These are phyloP conservation scores for Orthonychiurus folsomi DNA, from an alignment of 2,888 invertebrate species.

Conservation along the genomic window DNA sequence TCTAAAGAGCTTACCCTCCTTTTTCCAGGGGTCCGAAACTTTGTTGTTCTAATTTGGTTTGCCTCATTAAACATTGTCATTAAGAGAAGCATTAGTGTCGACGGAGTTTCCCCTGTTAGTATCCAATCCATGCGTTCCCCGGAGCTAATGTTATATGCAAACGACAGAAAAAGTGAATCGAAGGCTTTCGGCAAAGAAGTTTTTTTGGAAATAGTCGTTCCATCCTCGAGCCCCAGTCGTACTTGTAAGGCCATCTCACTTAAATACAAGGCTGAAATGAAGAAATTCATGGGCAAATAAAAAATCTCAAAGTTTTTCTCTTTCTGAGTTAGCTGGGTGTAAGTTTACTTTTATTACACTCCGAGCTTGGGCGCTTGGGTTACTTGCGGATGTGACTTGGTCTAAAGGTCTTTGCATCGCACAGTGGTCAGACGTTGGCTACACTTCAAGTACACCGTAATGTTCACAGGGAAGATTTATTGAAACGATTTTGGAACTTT, in stretches of 20 bases:
- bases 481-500: conserved; percentile 16
- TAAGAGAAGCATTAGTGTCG: background rate
- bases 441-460: conserved; percentile 15
- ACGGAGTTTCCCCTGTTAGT: no score
- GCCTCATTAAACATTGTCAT: background rate
- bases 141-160: background rate
- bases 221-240: no score
- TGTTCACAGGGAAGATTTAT: conserved; percentile 16
- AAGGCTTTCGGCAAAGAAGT: no score
- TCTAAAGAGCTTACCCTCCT: conserved; percentile 1
- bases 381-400: background rate
- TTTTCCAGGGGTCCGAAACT: background rate
- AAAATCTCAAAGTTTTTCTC: conserved; percentile 1
- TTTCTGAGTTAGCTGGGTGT: background rate
- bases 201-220: no score
- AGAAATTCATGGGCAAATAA: conserved; percentile 1
- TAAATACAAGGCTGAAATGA: background rate
- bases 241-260: no score
- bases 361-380: background rate
- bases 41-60: background rate
- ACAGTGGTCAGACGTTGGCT: conserved; percentile 11
- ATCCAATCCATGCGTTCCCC: no score
- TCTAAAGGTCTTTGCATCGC: conserved; percentile 5
- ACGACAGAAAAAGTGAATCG: background rate
- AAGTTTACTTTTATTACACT: conserved; percentile 1